Base-by-base conservation (phyloP, 2,888 invertebrate species). In the Drosophila recens region DNA sequence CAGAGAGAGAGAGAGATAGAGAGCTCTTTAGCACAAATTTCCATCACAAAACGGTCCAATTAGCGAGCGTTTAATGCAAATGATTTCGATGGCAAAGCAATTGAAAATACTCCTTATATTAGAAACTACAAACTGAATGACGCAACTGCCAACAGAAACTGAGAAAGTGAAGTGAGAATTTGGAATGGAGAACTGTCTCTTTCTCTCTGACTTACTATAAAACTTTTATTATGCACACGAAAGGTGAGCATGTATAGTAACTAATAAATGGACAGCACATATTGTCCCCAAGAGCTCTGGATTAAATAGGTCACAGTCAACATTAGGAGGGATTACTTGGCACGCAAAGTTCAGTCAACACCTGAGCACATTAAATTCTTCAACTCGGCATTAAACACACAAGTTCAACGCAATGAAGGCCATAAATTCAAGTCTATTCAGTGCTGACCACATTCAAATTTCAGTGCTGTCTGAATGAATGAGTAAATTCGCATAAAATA, bases 31-130 rank as follows among this genome's bases (percentile, higher is more conserved):
- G 72, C 68, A 56, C 70, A 64, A 74, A 84, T 84, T 84, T 84
- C 80, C 84, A 88, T 88, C 79, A 88, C 87, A 84, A 84, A 84
- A 79, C 72, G 79, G 59, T 69, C 84, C 84, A 88, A 84, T 84
- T 84, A 84, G 84, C 68, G 72, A 72, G 51, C 87, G 79, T 77
- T 88, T 79, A 77, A 80, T 80, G 81, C 81, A 80, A 87, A 79
- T 70, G 72, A 80, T 74, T 80, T 82, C 73, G 78, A 83, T 85
- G 69, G 63, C 68, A 70, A 68, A 52, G 49, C 51, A n/a, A 72
- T 43, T 67, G 46, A 48, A 62, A 34, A 57, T 11, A 64, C 36
- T 45, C 34, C n/a, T 23, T 45, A 45, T 59, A 43, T 52, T 48
- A 59, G 59, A 53, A 49, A 15, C 27, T 53, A n/a, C 11, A 49